Conservation (phyloP, 1,140 invertebrate species). For the Manduca sexta region DNA sequence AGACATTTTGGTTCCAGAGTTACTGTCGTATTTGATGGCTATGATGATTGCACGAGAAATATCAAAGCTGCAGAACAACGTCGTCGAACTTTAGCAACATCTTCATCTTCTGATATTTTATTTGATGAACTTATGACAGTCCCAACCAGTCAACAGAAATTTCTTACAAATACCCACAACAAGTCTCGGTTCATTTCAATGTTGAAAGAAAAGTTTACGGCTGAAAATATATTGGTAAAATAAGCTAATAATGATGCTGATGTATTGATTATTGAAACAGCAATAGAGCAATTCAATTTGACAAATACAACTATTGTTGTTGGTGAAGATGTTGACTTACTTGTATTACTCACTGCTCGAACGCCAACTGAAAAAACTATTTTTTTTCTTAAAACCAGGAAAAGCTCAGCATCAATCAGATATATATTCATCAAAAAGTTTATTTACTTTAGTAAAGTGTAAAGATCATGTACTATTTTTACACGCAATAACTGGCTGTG, state of each 20-base stretch:
- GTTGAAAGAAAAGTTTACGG: conserved; percentile 26
- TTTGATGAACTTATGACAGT: conserved; percentile 38
- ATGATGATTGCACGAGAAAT: conserved; percentile 26
- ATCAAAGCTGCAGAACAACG: conserved; percentile 32
- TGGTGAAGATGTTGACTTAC: conserved; percentile 32
- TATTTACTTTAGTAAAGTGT: conserved; percentile 12
- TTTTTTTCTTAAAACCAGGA: conserved; percentile 44
- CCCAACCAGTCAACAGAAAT: conserved; percentile 31
- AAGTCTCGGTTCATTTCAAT: conserved; percentile 41
- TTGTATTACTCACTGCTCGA: conserved; percentile 36
- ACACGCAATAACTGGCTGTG: conserved; percentile 26
- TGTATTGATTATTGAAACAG: conserved; percentile 35
- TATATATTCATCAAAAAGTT: conserved; percentile 32
- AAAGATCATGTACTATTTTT: conserved; percentile 22
- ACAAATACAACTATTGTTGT: conserved; percentile 31
- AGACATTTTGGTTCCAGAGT: conserved; percentile 32
- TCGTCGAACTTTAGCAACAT: conserved; percentile 20
- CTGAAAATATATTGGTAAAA: conserved; percentile 24
- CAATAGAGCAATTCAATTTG: conserved; percentile 32
- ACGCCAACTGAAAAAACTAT: conserved; percentile 34
- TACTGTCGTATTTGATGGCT: conserved; percentile 39
- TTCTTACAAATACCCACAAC: conserved; percentile 37
- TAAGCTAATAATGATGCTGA: conserved; percentile 37
- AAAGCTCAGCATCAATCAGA: conserved; percentile 34
- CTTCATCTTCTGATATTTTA: conserved; percentile 29